phyloP scores from a whole-genome alignment of 2,113 vertebrate genomes.

The Pituophis catenifer region DNA sequence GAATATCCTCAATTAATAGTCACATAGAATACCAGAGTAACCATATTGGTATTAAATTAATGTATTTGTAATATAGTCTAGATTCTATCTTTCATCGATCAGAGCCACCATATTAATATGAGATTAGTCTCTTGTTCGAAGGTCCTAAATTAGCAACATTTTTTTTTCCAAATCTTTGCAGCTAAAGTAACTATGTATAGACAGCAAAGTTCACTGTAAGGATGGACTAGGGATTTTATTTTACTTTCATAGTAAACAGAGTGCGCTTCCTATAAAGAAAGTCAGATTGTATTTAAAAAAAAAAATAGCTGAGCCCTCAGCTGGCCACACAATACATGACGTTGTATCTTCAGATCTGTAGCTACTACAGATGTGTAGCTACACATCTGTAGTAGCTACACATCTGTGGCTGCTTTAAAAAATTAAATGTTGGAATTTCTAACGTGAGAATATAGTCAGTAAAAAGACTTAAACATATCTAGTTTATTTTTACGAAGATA shows the following conservation, averaged over 20 bases:
- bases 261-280: slow-evolving; percentile 16
- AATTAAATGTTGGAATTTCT: background rate
- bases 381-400: too few relatives aligned
- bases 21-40: slow-evolving; percentile 31
- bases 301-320: slow-evolving; percentile 3
- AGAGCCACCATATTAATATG: slow-evolving; percentile 43
- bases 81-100: slow-evolving; percentile 31
- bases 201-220: background rate
- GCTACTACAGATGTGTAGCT: background rate
- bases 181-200: background rate
- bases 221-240: slow-evolving; percentile 12
- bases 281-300: background rate
- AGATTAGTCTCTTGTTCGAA: slow-evolving; percentile 2
- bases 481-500: background rate
- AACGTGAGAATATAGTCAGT: background rate
- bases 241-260: slow-evolving; percentile 13
- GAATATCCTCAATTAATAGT: background rate
- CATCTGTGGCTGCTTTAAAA: background rate
- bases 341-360: fast-evolving
- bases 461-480: background rate
- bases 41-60: slow-evolving; percentile 44
- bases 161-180: slow-evolving; percentile 22
- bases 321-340: background rate
- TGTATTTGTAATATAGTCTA: slow-evolving; percentile 42
- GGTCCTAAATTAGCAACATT: slow-evolving; percentile 41